These are phyloP conservation scores for Macaria liturata DNA, from an alignment of 2,888 invertebrate species.

Conservation along the genomic window DNA sequence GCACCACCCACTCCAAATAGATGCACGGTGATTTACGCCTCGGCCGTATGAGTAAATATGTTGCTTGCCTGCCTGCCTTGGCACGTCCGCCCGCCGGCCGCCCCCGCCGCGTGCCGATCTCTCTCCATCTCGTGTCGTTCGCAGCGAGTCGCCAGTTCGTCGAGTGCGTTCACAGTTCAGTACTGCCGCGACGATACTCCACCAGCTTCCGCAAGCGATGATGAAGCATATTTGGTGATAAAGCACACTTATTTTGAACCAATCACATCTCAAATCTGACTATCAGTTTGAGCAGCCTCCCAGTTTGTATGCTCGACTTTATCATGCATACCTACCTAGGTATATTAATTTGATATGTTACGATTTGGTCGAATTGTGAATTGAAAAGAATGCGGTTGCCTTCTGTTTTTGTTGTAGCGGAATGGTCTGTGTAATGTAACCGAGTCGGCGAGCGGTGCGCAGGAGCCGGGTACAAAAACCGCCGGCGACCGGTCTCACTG, in stretches of 20 bases:
- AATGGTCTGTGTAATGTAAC: constrained; percentile 17
- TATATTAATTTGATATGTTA: no score
- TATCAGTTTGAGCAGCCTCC: no score
- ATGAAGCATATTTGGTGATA: constrained; percentile 25
- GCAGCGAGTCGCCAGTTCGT: constrained; percentile 2
- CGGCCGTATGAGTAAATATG: constrained; percentile 79
- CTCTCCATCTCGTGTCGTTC: constrained; percentile 46
- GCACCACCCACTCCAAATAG: constrained; percentile 77
- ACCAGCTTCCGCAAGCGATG: constrained; percentile 22
- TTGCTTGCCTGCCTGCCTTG: constrained; percentile 78
- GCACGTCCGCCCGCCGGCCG: constrained; percentile 78
- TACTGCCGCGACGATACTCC: constrained; percentile 19
- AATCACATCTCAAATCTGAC: background rate
- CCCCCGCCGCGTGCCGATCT: constrained; percentile 66
- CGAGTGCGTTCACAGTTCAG: constrained; percentile 22
- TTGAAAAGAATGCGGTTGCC: background rate
- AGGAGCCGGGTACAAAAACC: constrained; percentile 56
- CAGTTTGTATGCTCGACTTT: no score
- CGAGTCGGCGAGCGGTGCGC: constrained; percentile 13
- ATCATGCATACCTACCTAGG: no score
- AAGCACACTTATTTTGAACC: constrained; percentile 6
- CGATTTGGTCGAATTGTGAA: background rate
- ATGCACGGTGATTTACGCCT: constrained; percentile 82
- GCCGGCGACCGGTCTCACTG: constrained; percentile 65
- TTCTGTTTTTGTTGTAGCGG: constrained; percentile 5